A percentile compares a stretch with the other conserved stretches of the same genome.
phyloP scores from a whole-genome alignment of 2,888 invertebrate genomes.

The Sarcophaga carnaria region DNA sequence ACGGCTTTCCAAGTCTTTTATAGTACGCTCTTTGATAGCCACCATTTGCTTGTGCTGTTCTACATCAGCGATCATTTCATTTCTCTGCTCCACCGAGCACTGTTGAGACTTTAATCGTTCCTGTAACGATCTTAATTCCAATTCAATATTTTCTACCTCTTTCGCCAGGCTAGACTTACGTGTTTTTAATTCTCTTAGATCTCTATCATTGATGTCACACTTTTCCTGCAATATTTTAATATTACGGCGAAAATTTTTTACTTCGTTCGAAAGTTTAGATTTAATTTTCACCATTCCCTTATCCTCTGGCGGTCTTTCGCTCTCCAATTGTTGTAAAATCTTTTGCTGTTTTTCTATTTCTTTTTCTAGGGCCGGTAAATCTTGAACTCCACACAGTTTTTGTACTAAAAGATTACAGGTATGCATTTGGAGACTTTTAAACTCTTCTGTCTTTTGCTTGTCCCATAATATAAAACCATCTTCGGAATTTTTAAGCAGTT shows the following conservation, averaged over 20 bases:
- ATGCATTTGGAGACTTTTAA: constrained; percentile 71
- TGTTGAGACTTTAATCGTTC: constrained; percentile 70
- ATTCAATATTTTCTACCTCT: constrained; percentile 64
- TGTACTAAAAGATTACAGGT: constrained; percentile 74
- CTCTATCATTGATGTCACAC: constrained; percentile 36
- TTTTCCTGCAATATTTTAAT: constrained; percentile 44
- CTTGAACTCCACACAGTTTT: constrained; percentile 71
- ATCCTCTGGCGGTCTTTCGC: constrained; percentile 71
- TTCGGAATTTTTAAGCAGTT: constrained; percentile 73
- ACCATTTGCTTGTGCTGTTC: constrained; percentile 73
- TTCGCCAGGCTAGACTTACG: constrained; percentile 34
- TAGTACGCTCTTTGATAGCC: constrained; percentile 72
- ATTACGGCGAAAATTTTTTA: constrained; percentile 59
- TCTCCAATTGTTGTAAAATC: constrained; percentile 67
- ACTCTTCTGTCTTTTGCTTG: constrained; percentile 75
- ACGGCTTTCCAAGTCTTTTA: constrained; percentile 73
- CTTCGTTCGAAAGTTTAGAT: constrained; percentile 70
- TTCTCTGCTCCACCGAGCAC: constrained; percentile 72
- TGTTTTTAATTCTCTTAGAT: constrained; percentile 32
- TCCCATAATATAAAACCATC: constrained; percentile 78
- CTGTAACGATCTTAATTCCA: constrained; percentile 68
- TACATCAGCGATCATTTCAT: constrained; percentile 72
- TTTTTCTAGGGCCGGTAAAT: constrained; percentile 70
- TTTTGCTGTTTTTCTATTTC: constrained; percentile 69
- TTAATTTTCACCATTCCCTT: constrained; percentile 65